Evolutionary conservation across 2,888 invertebrate genomes (phyloP).

Genomic region (Sinhomidia bicolor): DNA sequence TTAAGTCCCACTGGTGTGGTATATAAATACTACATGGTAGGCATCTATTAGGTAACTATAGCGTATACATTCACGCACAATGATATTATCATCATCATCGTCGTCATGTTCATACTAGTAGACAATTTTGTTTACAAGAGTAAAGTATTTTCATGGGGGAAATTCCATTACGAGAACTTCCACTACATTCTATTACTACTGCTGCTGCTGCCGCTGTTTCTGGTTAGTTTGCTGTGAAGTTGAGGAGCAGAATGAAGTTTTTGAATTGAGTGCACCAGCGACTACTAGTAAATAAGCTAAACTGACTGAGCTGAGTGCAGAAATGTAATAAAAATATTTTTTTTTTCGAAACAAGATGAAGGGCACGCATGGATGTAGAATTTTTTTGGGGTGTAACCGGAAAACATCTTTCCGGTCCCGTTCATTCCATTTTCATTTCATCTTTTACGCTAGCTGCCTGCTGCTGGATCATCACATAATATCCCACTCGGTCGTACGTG

Average conservation of each 20-base stretch:
- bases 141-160: slow-evolving; percentile 57
- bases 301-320: neutral
- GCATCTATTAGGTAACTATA: too few relatives aligned
- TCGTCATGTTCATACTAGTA: neutral
- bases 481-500: neutral
- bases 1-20: neutral
- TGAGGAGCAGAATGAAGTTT: neutral
- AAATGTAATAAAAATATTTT: neutral
- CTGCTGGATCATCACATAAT: slow-evolving; percentile 35
- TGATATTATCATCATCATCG: neutral
- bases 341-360: slow-evolving; percentile 4
- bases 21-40: too few relatives aligned
- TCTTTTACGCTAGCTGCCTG: neutral
- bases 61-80: neutral
- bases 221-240: neutral
- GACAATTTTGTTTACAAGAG: slow-evolving; percentile 63
- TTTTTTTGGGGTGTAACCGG: slow-evolving; percentile 68
- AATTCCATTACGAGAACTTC: slow-evolving; percentile 50
- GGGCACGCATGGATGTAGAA: slow-evolving; percentile 40
- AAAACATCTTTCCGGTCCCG: slow-evolving; percentile 72
- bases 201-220: neutral
- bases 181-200: too few relatives aligned
- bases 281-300: neutral
- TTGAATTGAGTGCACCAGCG: neutral
- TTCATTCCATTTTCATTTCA: slow-evolving; percentile 65